Percentiles rank a stretch among this genome's conserved stretches.
Conservation (phyloP, 1,140 invertebrate genomes). For the Stegodyphus mimosarum region DNA sequence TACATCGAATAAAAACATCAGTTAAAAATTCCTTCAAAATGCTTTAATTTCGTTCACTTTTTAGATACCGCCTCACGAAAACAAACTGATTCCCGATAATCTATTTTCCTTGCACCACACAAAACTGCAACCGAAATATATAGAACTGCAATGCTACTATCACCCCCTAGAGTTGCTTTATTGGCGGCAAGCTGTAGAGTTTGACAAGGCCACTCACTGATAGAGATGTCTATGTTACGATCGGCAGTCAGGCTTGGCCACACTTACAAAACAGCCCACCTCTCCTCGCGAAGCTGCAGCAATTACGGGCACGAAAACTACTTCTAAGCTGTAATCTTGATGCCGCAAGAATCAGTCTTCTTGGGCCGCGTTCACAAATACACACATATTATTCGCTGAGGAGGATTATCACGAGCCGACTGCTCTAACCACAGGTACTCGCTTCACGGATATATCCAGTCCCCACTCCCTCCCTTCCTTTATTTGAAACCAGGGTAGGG, state of each 20-base stretch:
- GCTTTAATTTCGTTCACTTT: no score
- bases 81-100: no score
- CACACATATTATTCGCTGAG: slow-evolving; percentile 10
- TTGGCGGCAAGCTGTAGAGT: slow-evolving; percentile 19
- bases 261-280: slow-evolving; percentile 53
- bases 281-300: slow-evolving; percentile 26
- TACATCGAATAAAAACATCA: no score
- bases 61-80: no score
- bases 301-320: slow-evolving; percentile 45
- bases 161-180: slow-evolving; percentile 15
- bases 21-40: no score
- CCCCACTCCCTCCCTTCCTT: background rate
- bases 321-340: slow-evolving; percentile 48
- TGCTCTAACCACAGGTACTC: slow-evolving; percentile 34
- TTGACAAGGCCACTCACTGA: slow-evolving; percentile 57
- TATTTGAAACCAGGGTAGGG: background rate
- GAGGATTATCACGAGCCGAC: slow-evolving; percentile 31
- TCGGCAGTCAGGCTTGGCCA: slow-evolving; percentile 34
- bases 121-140: no score
- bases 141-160: no score
- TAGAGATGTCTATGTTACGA: slow-evolving; percentile 52
- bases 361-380: slow-evolving; percentile 18
- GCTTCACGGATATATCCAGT: slow-evolving; percentile 30
- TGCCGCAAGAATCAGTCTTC: slow-evolving; percentile 39
- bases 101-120: no score